Percentiles rank a stretch among this genome's conserved stretches.
These are phyloP conservation scores for Clivina fossor DNA, from an alignment of 2,888 invertebrate species.

Conservation along the genomic window DNA sequence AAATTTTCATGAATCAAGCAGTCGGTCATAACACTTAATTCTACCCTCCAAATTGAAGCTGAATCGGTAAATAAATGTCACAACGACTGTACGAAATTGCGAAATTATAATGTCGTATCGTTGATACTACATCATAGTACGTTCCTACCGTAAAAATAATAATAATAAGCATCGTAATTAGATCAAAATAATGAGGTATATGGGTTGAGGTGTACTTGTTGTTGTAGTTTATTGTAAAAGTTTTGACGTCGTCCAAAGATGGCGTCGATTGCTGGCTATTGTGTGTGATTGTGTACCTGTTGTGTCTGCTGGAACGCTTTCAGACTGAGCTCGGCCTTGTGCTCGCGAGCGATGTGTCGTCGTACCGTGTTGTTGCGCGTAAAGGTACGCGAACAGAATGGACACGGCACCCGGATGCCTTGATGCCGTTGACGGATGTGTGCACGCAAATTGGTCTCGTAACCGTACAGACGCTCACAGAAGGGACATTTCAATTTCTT, in stretches of 20 bases:
- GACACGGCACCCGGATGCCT: slow-evolving; percentile 88
- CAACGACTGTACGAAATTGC: too few relatives aligned
- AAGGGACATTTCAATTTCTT: slow-evolving; percentile 91
- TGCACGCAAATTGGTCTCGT: slow-evolving; percentile 88
- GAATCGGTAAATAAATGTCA: too few relatives aligned
- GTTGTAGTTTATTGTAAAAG: too few relatives aligned
- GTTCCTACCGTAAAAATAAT: too few relatives aligned
- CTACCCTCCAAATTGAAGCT: too few relatives aligned
- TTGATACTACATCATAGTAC: too few relatives aligned
- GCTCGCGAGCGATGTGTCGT: slow-evolving; percentile 87
- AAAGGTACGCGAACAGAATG: slow-evolving; percentile 87
- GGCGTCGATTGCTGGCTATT: slow-evolving; percentile 51
- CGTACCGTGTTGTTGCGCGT: slow-evolving; percentile 91
- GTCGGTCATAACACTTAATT: too few relatives aligned
- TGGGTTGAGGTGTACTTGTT: slow-evolving; percentile 15
- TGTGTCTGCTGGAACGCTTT: slow-evolving; percentile 64
- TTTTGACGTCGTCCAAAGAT: too few relatives aligned
- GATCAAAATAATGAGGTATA: slow-evolving; percentile 29
- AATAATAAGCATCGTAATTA: slow-evolving; percentile 20
- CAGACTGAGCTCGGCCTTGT: slow-evolving; percentile 72
- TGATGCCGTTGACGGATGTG: slow-evolving; percentile 91
- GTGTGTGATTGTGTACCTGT: slow-evolving; percentile 64
- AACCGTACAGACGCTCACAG: slow-evolving; percentile 89
- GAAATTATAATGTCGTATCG: too few relatives aligned
- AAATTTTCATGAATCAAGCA: too few relatives aligned